Conservation (phyloP, 2,113 vertebrate species). For the Dipodomys spectabilis region DNA sequence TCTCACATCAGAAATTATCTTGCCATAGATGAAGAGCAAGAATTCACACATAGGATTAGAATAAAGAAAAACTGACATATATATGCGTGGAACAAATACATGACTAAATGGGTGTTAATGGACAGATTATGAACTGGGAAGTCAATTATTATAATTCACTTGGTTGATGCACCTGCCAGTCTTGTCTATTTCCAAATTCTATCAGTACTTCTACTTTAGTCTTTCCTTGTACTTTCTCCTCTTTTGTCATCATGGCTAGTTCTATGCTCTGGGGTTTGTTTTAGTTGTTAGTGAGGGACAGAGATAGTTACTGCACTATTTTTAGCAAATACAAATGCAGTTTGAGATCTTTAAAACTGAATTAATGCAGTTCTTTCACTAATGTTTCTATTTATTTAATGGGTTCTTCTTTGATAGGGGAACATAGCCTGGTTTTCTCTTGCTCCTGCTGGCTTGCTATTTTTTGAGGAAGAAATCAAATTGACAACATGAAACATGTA, state of each 20-base stretch:
- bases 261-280: constrained; percentile 38
- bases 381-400: constrained; percentile 48
- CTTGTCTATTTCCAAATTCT: neutral
- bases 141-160: neutral
- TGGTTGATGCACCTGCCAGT: neutral
- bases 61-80: neutral
- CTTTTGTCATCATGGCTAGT: neutral
- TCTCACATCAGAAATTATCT: neutral
- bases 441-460: constrained; percentile 40
- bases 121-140: neutral
- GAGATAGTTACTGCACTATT: neutral
- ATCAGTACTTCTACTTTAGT: neutral
- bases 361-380: neutral
- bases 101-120: neutral
- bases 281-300: neutral
- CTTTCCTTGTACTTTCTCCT: neutral
- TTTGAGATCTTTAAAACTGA: constrained; percentile 13
- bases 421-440: constrained; percentile 34
- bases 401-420: constrained; percentile 20
- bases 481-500: constrained; percentile 4
- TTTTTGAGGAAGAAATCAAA: constrained; percentile 46
- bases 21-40: neutral
- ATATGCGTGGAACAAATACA: neutral
- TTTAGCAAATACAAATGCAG: constrained; percentile 27
- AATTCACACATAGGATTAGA: neutral